Conservation (phyloP, 2,113 vertebrate species). For the Hippolais icterina region DNA sequence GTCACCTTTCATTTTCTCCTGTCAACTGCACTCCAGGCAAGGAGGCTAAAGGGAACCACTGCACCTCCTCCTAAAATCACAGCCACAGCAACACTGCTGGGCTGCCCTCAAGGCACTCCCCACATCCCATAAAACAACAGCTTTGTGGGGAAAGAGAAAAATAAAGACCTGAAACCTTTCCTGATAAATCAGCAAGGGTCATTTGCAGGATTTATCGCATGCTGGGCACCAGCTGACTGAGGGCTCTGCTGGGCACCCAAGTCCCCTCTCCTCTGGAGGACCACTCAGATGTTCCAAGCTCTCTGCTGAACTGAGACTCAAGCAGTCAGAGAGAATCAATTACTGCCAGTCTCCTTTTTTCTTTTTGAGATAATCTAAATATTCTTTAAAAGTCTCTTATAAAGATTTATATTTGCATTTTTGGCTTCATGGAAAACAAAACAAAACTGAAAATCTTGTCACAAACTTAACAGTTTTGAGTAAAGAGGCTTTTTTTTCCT, state of each 20-base stretch:
- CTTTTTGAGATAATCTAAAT: neutral
- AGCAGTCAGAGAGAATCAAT: neutral
- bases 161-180: neutral
- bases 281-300: neutral
- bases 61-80: neutral
- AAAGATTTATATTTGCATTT: neutral
- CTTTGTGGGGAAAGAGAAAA: neutral
- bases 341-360: neutral
- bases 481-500: neutral
- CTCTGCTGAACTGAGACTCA: neutral
- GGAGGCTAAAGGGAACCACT: neutral
- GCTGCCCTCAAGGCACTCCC: neutral
- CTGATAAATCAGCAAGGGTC: neutral
- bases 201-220: neutral
- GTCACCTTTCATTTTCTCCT: neutral
- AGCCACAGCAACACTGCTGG: rapidly evolving
- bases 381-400: neutral
- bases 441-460: neutral
- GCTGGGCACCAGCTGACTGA: neutral
- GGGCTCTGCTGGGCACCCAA: neutral
- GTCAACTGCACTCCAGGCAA: neutral
- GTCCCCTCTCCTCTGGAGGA: neutral
- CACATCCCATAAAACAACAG: neutral
- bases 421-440: neutral
- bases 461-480: neutral